Evolutionary conservation across 2,888 invertebrate genomes (phyloP).

Genomic region (Calameuta filiformis): DNA sequence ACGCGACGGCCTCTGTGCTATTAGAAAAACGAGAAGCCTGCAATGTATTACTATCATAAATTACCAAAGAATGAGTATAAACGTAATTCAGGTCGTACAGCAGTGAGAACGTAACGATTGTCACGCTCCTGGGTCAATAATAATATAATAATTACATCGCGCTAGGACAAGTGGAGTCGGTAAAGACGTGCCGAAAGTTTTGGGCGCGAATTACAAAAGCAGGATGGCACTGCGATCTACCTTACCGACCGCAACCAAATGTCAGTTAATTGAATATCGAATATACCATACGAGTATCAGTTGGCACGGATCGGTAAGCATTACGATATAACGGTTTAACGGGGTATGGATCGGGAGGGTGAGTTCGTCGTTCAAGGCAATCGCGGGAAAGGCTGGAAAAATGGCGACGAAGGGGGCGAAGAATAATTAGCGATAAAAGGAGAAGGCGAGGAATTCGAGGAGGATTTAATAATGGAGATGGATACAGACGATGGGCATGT

Average conservation of each 20-base stretch:
- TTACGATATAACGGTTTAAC: not conserved
- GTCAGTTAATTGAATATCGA: not conserved
- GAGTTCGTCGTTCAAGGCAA: not conserved
- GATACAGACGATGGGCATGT: constrained; percentile 3
- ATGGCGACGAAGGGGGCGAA: not conserved
- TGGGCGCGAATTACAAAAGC: not conserved
- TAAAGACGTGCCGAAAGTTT: not conserved
- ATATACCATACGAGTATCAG: not conserved
- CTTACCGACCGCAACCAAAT: not conserved
- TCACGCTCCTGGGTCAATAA: not conserved
- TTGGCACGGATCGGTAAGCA: not conserved
- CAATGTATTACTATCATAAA: not conserved
- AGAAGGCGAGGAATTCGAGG: not conserved
- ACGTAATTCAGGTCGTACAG: not conserved
- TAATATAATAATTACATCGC: not conserved
- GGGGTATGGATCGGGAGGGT: not conserved
- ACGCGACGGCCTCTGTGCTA: not conserved
- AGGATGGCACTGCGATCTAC: not conserved
- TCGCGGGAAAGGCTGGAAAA: not conserved
- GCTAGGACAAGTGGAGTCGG: not conserved
- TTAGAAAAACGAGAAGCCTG: not conserved
- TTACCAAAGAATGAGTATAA: not conserved
- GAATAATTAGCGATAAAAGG: not conserved
- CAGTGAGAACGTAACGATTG: not conserved
- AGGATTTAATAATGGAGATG: not conserved